phyloP scores from a whole-genome alignment of 2,797 vertebrate species.

The Rhyacichthys aspro region DNA sequence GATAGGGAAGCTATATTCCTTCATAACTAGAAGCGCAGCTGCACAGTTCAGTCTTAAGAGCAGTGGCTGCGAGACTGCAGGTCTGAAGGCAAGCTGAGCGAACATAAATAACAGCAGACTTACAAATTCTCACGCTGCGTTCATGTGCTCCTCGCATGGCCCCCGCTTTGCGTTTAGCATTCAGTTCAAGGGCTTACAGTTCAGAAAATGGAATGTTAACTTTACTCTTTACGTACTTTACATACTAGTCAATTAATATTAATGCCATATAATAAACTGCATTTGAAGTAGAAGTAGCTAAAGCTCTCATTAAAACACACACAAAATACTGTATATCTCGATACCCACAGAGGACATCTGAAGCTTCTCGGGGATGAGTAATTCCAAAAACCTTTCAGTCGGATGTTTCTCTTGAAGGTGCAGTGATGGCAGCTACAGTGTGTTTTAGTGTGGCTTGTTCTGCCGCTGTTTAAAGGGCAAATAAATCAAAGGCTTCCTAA shows the following conservation, averaged over 20 bases:
- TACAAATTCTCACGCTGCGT: too few species aligned
- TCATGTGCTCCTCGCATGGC: too few species aligned
- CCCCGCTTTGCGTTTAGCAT: too few species aligned
- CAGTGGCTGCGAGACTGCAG: conserved; percentile 22
- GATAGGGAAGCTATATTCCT: conserved; percentile 72
- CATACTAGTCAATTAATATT: too few species aligned
- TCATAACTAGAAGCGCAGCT: conserved; percentile 57
- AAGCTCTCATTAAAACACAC: conserved; percentile 6
- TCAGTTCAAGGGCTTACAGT: too few species aligned
- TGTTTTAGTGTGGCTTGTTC: conserved; percentile 2
- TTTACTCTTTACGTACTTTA: too few species aligned
- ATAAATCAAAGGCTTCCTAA: conserved; percentile 45
- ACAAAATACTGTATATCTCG: conserved; percentile 18
- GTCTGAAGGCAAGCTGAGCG: conserved; percentile 34
- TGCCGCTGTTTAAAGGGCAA: conserved; percentile 18
- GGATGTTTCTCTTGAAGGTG: conserved; percentile 15
- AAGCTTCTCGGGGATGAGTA: conserved; percentile 6
- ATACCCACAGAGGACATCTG: conserved; percentile 7
- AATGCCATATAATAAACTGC: too few species aligned
- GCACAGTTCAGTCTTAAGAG: conserved; percentile 54
- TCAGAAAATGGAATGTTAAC: too few species aligned
- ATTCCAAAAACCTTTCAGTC: conserved; percentile 4
- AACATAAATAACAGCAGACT: too few species aligned
- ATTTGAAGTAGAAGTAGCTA: too few species aligned
- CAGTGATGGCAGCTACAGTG: conserved; percentile 3